These are phyloP conservation scores for Romanogobio albipinnatus DNA, from an alignment of 2,113 vertebrate species.

Conservation along the genomic window DNA sequence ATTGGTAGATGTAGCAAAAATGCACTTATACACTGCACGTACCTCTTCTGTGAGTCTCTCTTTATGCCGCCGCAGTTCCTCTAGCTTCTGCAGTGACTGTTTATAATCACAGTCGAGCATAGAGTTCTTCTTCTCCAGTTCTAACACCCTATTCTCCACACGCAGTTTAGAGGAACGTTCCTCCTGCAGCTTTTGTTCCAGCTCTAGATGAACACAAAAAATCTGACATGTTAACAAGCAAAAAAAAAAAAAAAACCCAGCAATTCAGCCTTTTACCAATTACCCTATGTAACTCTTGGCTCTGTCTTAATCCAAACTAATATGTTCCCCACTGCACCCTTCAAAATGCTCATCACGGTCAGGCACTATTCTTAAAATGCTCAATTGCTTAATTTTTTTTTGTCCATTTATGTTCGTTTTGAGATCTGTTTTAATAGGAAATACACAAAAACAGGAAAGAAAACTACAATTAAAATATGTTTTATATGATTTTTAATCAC, in stretches of 20 bases:
- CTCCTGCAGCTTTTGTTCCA: constrained; percentile 94
- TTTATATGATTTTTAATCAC: not conserved
- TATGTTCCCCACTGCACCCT: too few relatives aligned
- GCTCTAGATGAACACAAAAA: constrained; percentile 74
- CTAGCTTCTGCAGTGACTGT: constrained; percentile 92
- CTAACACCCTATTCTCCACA: constrained; percentile 90
- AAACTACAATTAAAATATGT: not conserved
- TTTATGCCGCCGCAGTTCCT: constrained; percentile 89
- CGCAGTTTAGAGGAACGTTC: constrained; percentile 89
- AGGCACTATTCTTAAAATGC: not conserved
- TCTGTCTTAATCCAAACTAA: not conserved
- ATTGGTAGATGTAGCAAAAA: not conserved
- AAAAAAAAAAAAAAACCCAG: not conserved
- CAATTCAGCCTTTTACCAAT: not conserved
- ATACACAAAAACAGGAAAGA: not conserved
- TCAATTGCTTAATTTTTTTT: too few relatives aligned
- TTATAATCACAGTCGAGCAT: constrained; percentile 97
- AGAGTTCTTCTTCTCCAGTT: constrained; percentile 93
- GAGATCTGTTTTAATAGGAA: not conserved
- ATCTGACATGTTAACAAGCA: not conserved
- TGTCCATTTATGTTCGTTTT: not conserved
- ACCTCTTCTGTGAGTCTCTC: constrained; percentile 93
- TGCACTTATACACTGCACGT: constrained; percentile 54
- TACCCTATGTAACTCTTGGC: not conserved
- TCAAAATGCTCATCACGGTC: not conserved